These are phyloP conservation scores for Lathronympha strigana DNA, from an alignment of 2,888 invertebrate genomes.

Conservation along the genomic window DNA sequence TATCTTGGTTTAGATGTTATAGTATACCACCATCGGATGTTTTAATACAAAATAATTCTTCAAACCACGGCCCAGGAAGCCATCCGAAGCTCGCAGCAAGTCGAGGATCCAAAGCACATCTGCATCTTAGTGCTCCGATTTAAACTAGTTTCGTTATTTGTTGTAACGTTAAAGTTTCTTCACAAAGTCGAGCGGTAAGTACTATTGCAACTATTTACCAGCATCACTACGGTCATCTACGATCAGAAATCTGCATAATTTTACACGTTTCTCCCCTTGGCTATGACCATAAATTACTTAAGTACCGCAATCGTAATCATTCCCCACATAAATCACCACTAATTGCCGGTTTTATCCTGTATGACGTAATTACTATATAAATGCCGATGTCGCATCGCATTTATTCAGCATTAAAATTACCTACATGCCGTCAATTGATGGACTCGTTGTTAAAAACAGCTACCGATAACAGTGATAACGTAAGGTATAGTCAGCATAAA, in stretches of 20 bases:
- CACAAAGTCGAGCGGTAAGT: conserved; percentile 44
- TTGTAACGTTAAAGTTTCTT: conserved; percentile 37
- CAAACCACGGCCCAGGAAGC: too few species aligned
- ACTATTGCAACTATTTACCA: conserved; percentile 45
- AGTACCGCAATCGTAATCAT: conserved; percentile 35
- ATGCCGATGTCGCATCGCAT: conserved; percentile 21
- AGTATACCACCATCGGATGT: too few species aligned
- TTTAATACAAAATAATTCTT: too few species aligned
- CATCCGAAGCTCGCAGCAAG: too few species aligned
- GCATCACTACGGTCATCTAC: conserved; percentile 47
- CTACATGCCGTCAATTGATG: background rate
- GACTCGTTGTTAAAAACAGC: background rate
- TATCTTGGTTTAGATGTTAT: too few species aligned
- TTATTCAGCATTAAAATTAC: conserved; percentile 18
- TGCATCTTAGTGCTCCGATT: too few species aligned
- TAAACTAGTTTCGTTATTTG: too few species aligned
- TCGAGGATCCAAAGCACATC: too few species aligned
- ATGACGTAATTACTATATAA: conserved; percentile 32
- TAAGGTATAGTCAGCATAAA: too few species aligned
- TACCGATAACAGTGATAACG: too few species aligned
- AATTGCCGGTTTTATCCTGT: conserved; percentile 34
- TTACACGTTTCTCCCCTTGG: conserved; percentile 38
- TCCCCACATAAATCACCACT: conserved; percentile 38
- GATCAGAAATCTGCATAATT: conserved; percentile 38
- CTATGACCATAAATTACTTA: conserved; percentile 34